Conservation (phyloP, 2,113 vertebrate species). For the Nothobranchius furzeri region DNA sequence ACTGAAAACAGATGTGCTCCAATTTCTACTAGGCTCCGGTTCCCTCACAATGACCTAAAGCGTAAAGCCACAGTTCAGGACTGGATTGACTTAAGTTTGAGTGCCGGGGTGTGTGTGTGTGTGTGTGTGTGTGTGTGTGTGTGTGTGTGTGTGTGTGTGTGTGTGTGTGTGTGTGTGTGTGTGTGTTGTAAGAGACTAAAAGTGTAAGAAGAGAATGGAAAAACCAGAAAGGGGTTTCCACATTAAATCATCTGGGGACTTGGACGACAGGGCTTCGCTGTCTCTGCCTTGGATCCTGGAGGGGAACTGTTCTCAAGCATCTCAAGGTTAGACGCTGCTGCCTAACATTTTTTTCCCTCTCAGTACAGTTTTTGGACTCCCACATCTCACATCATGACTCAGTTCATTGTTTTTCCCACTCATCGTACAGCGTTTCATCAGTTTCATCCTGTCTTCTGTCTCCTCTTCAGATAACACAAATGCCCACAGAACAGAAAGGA, state of each 20-base stretch:
- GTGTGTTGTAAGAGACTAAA: constrained; percentile 21
- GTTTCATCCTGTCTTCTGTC: constrained; percentile 27
- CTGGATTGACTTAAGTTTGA: constrained; percentile 27
- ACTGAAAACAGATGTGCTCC: constrained; percentile 76
- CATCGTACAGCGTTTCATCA: constrained; percentile 19
- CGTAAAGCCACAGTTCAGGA: constrained; percentile 37
- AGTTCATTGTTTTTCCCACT: constrained; percentile 30
- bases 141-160: constrained; percentile 12
- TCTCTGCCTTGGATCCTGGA: constrained; percentile 38
- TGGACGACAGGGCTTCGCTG: constrained; percentile 40
- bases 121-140: no score
- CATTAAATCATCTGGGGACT: constrained; percentile 24
- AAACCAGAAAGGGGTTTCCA: constrained; percentile 20
- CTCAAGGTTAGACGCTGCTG: constrained; percentile 41
- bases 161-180: constrained; percentile 13
- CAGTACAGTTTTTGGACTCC: constrained; percentile 9
- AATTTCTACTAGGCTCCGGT: constrained; percentile 65
- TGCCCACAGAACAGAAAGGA: constrained; percentile 27
- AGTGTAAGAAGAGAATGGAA: constrained; percentile 19
- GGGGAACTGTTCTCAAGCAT: constrained; percentile 6
- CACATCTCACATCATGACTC: constrained; percentile 16
- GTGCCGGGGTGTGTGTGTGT: constrained; percentile 3
- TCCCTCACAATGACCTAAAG: constrained; percentile 48
- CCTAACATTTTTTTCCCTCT: constrained; percentile 10
- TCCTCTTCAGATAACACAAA: constrained; percentile 38